These are phyloP conservation scores for Agrochola macilenta DNA, from an alignment of 2,888 invertebrate genomes.

Conservation along the genomic window DNA sequence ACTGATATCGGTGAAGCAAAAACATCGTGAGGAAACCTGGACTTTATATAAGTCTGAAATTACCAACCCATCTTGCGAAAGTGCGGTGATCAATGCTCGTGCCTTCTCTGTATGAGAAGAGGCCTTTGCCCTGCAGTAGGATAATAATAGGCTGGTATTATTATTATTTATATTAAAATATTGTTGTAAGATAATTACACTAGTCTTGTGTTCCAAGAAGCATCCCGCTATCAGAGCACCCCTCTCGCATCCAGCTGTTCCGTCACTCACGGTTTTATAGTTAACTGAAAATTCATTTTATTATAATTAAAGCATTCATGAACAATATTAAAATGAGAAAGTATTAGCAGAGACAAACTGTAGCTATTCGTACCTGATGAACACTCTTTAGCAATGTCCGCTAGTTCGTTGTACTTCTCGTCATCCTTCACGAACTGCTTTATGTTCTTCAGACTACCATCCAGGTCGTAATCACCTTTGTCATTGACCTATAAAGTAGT, in stretches of 20 bases:
- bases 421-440: slow-evolving; percentile 30
- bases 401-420: slow-evolving; percentile 29
- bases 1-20: no score
- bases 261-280: slow-evolving; percentile 13
- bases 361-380: slow-evolving; percentile 1
- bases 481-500: background rate
- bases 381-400: slow-evolving; percentile 5
- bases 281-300: slow-evolving; percentile 19
- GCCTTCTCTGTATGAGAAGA: no score
- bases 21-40: no score
- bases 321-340: no score
- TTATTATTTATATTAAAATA: background rate
- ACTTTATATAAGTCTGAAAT: no score
- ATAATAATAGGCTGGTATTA: no score
- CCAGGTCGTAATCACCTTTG: slow-evolving; percentile 3
- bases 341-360: no score
- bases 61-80: no score
- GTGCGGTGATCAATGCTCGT: no score
- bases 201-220: slow-evolving; percentile 9
- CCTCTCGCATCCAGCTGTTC: slow-evolving; percentile 15
- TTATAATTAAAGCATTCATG: no score
- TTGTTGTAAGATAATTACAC: slow-evolving; percentile 13
- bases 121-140: no score
- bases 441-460: slow-evolving; percentile 19
- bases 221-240: background rate